Conservation (phyloP, 2,113 vertebrate genomes). For the Loxodonta africana region DNA sequence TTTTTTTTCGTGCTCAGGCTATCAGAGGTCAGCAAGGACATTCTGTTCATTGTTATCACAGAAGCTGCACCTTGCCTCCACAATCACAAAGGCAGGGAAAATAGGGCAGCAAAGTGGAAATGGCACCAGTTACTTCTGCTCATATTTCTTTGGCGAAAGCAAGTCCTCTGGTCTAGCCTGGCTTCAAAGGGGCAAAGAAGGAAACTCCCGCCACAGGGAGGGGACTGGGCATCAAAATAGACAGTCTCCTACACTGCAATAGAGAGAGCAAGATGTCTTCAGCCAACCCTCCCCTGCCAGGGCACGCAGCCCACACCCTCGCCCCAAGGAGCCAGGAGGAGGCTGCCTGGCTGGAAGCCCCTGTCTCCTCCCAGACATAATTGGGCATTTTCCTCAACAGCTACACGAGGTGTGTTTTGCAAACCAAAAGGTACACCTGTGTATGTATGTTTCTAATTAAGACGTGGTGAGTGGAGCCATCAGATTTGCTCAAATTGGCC, state of each 20-base stretch:
- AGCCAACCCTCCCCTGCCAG: background rate
- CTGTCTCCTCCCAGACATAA: background rate
- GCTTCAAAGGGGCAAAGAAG: background rate
- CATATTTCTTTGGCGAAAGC: background rate
- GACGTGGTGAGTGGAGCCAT: background rate
- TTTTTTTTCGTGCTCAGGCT: background rate
- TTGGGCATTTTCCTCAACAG: background rate
- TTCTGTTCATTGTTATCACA: background rate
- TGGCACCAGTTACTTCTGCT: background rate
- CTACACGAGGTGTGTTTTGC: background rate
- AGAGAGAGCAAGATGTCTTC: background rate
- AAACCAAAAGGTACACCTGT: background rate
- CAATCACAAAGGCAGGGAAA: background rate
- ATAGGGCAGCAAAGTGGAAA: background rate
- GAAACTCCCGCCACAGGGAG: background rate
- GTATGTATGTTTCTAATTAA: constrained; percentile 21
- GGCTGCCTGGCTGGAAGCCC: background rate
- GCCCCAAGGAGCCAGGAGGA: background rate
- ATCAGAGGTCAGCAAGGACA: background rate
- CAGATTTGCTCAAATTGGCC: constrained; percentile 8
- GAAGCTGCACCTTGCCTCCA: background rate
- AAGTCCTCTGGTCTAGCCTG: background rate
- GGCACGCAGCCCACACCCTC: background rate
- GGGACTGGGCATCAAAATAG: fast-evolving
- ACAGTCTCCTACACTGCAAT: background rate